Evolutionary conservation across 2,797 vertebrate species (phyloP), one percentile per base, ranked within the genome.

Genomic region (Lemur catta): DNA sequence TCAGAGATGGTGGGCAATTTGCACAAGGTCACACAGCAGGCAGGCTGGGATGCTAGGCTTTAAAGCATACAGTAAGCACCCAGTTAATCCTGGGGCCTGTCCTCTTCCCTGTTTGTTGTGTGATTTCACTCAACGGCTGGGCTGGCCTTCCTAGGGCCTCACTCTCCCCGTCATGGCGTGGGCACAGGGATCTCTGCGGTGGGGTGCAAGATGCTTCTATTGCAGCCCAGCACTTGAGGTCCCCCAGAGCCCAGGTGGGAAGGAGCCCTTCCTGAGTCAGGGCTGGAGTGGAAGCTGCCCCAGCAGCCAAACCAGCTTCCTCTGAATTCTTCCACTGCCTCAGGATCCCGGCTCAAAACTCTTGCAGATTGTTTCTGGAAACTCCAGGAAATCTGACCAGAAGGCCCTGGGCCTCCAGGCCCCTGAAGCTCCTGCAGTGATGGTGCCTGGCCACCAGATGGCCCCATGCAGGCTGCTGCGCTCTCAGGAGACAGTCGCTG

Each of bases 401-500:
- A 81, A 94, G 65, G 20, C 65, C n/a, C 35, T 41, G 43, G 65
- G 22, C 46, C 15, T 79, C 2, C 3, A 0, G 0, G 41, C 41
- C 63, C 74, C 33, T 4, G 28, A 33, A 59, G 52, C 12, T n/a
- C 28, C 55, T 97, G 96, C 88, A 97, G 63, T 93, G 78, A 79
- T 7, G 38, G 46, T 2, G 0, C 0, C 6, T 5, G 30, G 50
- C 88, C 97, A 97, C 93, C 43, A 97, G 97, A 41, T 80, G 96
- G 95, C 87, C 2, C 61, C 38, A 46, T 1, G 0, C 2, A 35
- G 63, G 7, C 9, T 33, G 3, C 72, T 20, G 13, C 0, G 7
- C 38, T 92, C 30, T 69, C 26, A 1, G 78, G 65, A 91, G 43
- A 48, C 41, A 3, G 33, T 10, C 1, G 17, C 43, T 2, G 33